Conservation (phyloP, 2,113 vertebrate species). For the Mionectes macconnelli region DNA sequence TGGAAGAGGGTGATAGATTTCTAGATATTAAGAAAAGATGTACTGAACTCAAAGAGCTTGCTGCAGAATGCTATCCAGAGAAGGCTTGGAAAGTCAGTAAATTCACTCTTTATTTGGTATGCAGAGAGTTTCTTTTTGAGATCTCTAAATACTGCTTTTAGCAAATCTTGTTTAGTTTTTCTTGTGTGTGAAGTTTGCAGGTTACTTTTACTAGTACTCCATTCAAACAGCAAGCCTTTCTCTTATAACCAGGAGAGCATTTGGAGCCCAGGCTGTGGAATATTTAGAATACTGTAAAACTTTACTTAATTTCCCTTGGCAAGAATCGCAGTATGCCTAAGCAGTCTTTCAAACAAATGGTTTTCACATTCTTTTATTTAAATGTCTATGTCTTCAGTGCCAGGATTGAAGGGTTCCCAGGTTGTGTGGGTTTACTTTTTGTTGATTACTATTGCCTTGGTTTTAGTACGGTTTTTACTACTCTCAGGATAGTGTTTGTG, state of each 20-base stretch:
- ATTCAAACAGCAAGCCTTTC: not conserved
- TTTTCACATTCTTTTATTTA: not conserved
- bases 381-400: not conserved
- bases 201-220: not conserved
- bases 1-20: not conserved
- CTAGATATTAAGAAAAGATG: not conserved
- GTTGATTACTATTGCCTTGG: not conserved
- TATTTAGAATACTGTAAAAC: not conserved
- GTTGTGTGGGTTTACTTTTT: not conserved
- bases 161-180: not conserved
- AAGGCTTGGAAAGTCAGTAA: not conserved
- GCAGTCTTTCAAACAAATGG: not conserved
- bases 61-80: not conserved
- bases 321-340: not conserved
- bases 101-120: not conserved
- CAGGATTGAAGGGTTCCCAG: not conserved
- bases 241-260: not conserved
- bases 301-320: not conserved
- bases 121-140: not conserved
- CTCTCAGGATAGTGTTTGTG: not conserved
- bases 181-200: rapidly evolving
- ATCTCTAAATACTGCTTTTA: not conserved
- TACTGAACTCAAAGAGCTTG: not conserved
- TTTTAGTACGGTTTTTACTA: not conserved
- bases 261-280: not conserved